phyloP scores from a whole-genome alignment of 2,113 vertebrate species.

The Callionymus lyra region DNA sequence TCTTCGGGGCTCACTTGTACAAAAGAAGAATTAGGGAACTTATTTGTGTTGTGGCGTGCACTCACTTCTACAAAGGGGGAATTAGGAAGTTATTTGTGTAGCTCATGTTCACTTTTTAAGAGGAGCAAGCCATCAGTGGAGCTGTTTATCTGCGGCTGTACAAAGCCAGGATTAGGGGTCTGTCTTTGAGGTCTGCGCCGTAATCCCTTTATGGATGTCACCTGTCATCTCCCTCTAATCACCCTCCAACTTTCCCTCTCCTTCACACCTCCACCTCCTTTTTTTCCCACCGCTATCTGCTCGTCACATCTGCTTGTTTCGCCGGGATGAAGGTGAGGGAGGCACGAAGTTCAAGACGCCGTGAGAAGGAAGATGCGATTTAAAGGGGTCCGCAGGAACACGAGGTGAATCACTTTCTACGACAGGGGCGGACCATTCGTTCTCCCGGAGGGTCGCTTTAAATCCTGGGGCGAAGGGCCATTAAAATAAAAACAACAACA shows the following conservation, averaged over 20 bases:
- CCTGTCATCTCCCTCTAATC: slow-evolving; percentile 70
- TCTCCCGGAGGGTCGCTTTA: too few species aligned
- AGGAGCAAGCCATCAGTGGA: slow-evolving; percentile 58
- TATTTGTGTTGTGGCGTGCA: slow-evolving; percentile 52
- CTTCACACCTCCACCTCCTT: slow-evolving; percentile 18
- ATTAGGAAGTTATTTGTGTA: slow-evolving; percentile 71
- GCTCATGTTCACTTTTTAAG: slow-evolving; percentile 66
- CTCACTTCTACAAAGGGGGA: slow-evolving; percentile 58
- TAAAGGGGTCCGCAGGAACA: too few species aligned
- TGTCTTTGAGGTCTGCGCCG: slow-evolving; percentile 59
- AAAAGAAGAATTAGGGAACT: slow-evolving; percentile 61
- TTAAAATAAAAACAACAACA: too few species aligned
- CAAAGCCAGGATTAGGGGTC: slow-evolving; percentile 68
- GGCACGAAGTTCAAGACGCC: too few species aligned
- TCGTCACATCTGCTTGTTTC: neutral
- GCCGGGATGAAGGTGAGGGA: neutral
- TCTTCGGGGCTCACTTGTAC: slow-evolving; percentile 36
- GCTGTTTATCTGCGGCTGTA: slow-evolving; percentile 64
- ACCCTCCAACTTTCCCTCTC: slow-evolving; percentile 56
- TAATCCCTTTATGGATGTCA: slow-evolving; percentile 71
- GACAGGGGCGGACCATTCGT: too few species aligned
- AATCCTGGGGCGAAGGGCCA: too few species aligned
- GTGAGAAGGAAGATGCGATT: too few species aligned
- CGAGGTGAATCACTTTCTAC: too few species aligned
- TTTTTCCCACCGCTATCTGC: neutral